Evolutionary conservation across 2,888 invertebrate species (phyloP).

Genomic region (Mythimna loreyi): DNA sequence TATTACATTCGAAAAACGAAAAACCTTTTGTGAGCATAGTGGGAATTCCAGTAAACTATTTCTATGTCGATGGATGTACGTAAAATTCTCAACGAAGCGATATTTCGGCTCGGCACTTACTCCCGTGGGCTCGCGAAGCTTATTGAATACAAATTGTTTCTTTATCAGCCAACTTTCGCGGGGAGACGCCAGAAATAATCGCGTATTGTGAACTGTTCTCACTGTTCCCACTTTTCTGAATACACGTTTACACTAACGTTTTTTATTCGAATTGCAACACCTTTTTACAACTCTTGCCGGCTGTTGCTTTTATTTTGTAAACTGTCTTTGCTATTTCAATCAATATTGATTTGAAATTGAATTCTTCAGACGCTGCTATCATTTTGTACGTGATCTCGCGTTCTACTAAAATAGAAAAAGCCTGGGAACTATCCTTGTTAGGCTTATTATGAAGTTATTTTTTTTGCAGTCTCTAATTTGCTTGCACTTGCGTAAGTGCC

Average conservation of each 20-base stretch:
- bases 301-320: conserved; percentile 28
- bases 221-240: conserved; percentile 37
- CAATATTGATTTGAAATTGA: conserved; percentile 22
- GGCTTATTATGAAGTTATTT: conserved; percentile 4
- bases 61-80: conserved; percentile 53
- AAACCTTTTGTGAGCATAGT: not conserved
- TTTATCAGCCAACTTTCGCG: conserved; percentile 80
- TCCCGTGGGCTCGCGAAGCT: conserved; percentile 75
- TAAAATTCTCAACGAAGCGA: conserved; percentile 76
- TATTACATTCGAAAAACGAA: too few relatives aligned
- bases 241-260: conserved; percentile 33
- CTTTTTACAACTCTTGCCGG: conserved; percentile 23
- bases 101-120: conserved; percentile 79
- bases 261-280: conserved; percentile 31
- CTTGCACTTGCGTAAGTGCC: conserved; percentile 46
- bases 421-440: conserved; percentile 56
- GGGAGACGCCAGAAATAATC: conserved; percentile 62
- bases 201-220: conserved; percentile 57
- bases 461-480: conserved; percentile 52
- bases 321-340: conserved; percentile 28
- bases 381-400: conserved; percentile 3
- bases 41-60: conserved; percentile 53
- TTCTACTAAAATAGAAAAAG: conserved; percentile 25
- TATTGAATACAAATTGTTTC: conserved; percentile 89
- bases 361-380: conserved; percentile 6